phyloP scores from a whole-genome alignment of 2,888 invertebrate genomes.

The Chouioia cunea region DNA sequence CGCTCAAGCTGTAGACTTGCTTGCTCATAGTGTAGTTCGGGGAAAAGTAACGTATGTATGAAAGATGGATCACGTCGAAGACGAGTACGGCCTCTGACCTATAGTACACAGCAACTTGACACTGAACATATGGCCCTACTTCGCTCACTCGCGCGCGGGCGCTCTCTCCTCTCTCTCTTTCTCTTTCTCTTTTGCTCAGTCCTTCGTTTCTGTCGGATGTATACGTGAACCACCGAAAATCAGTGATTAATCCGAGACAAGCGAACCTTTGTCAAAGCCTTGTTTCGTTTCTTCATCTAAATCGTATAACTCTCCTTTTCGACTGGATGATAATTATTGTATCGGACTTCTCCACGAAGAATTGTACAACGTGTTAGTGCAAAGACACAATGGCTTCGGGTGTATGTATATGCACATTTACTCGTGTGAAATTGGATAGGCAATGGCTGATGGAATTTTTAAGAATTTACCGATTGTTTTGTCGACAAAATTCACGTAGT shows the following conservation, averaged over 20 bases:
- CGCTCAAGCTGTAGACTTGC: constrained; percentile 4
- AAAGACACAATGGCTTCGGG: too few species aligned
- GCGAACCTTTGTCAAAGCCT: constrained; percentile 3
- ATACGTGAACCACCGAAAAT: not conserved
- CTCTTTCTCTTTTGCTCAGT: constrained; percentile 37
- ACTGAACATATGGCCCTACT: constrained; percentile 69
- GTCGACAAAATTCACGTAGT: too few species aligned
- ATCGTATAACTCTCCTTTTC: too few species aligned
- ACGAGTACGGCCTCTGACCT: constrained; percentile 52
- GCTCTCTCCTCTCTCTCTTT: constrained; percentile 54
- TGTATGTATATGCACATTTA: too few species aligned
- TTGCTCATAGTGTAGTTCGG: too few species aligned
- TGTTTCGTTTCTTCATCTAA: too few species aligned
- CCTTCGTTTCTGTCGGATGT: too few species aligned
- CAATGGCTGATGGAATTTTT: too few species aligned
- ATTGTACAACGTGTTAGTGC: not conserved
- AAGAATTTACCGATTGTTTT: too few species aligned
- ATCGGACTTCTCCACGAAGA: not conserved
- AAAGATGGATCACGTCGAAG: constrained; percentile 42
- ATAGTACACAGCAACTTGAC: constrained; percentile 63
- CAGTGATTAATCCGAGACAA: not conserved
- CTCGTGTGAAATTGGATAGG: too few species aligned
- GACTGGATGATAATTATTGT: constrained; percentile 17
- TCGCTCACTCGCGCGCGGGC: constrained; percentile 58
- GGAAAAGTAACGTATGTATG: constrained; percentile 24